Conservation (phyloP, 1,140 invertebrate species). For the Patella vulgata region DNA sequence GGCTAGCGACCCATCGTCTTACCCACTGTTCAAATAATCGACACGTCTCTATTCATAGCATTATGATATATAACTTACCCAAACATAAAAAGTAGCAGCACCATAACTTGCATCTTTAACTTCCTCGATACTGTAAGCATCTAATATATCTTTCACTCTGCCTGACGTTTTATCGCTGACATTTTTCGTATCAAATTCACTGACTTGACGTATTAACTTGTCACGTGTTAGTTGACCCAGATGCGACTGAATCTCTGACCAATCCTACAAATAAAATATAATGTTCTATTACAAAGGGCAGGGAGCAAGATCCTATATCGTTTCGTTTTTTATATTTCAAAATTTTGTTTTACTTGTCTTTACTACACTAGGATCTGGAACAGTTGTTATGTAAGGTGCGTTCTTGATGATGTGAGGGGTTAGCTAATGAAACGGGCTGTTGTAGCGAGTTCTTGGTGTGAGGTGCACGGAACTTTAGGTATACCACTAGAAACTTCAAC, state of each 20-base stretch:
- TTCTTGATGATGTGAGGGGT: too few species aligned
- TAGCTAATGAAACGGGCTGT: too few species aligned
- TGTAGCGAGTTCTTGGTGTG: too few species aligned
- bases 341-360: too few species aligned
- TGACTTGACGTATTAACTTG: slow-evolving; percentile 47
- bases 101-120: slow-evolving; percentile 51
- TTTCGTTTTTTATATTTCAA: too few species aligned
- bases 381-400: too few species aligned
- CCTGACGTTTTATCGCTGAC: slow-evolving; percentile 40
- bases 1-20: too few species aligned
- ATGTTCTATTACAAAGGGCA: neutral
- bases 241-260: slow-evolving; percentile 48
- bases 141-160: slow-evolving; percentile 42
- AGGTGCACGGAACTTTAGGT: too few species aligned
- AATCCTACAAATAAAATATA: slow-evolving; percentile 42
- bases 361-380: too few species aligned
- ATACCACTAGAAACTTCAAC: too few species aligned
- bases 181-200: slow-evolving; percentile 45
- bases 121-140: slow-evolving; percentile 43
- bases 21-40: neutral
- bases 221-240: slow-evolving; percentile 50
- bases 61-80: slow-evolving; percentile 49
- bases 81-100: slow-evolving; percentile 54
- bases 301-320: neutral
- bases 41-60: neutral